Evolutionary conservation across 2,113 vertebrate genomes (phyloP), one percentile per base, ranked within the genome.

Genomic region (Phodopus roborovskii): DNA sequence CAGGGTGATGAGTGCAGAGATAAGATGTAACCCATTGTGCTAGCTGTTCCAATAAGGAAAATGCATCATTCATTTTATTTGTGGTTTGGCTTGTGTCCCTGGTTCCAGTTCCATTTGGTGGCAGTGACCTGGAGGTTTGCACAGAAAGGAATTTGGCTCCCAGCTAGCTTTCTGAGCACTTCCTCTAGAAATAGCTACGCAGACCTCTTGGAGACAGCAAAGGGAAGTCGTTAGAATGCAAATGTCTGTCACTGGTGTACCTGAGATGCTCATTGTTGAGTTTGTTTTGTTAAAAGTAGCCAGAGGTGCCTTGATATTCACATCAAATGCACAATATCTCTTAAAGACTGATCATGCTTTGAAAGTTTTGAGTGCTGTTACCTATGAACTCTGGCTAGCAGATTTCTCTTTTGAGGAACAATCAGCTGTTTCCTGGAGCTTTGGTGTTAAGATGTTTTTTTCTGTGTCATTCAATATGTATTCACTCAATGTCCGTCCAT

Each of bases 301-400:
- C 77, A 56, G 78, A 48, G 33, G 50, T 68, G 66, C 90, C 73
- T 66, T 97, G 95, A 91, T 88, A 97, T 97, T 95, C 88, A 82
- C 28, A 64, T 95, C 62, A 39, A 39, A 45, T 24, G 60, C 42
- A 86, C 26, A 64, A 50, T 87, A 92, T 84, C 94, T 95, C 84
- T 90, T 90, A 85, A 77, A 94, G 71, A 74, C 20, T 39, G n/a
- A 89, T 95, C 50, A 33, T 88, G 58, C 81, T 93, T 94, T 89
- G 84, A 79, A 95, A 97, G n/a, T 86, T 97, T 86, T 66, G 88
- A 92, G 77, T 70, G 42, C 42, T 16, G 36, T 50, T 88, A 84
- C 81, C 60, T 85, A 42, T 91, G 71, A 78, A 95, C 39, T 68
- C 24, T n/a, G 56, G 53, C 82, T 86, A 77, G 7, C 5, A 75